phyloP scores from a whole-genome alignment of 1,140 invertebrate species.

The Drosophila lacteicornis region DNA sequence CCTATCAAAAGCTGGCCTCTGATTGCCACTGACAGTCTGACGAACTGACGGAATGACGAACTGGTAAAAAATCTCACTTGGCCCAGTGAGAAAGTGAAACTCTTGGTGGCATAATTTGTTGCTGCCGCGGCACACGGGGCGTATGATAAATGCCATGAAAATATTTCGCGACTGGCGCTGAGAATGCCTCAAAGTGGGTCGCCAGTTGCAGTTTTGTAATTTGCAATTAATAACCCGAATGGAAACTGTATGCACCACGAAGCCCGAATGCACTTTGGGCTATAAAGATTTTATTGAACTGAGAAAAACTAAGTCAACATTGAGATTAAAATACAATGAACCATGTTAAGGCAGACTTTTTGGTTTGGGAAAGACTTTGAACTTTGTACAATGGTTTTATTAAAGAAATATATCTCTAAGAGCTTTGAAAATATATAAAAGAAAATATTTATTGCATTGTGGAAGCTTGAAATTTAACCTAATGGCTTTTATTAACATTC shows the following conservation, averaged over 20 bases:
- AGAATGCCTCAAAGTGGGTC: slow-evolving; percentile 62
- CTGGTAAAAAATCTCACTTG: slow-evolving; percentile 24
- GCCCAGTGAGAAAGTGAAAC: slow-evolving; percentile 77
- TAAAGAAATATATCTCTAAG: not conserved
- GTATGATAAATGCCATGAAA: slow-evolving; percentile 75
- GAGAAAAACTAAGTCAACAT: slow-evolving; percentile 6
- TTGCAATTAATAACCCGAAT: slow-evolving; percentile 70
- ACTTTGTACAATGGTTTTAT: no score
- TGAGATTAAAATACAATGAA: not conserved
- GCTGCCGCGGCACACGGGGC: slow-evolving; percentile 43
- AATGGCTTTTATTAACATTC: not conserved
- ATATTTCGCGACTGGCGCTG: slow-evolving; percentile 44
- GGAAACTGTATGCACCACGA: slow-evolving; percentile 26
- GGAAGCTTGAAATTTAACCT: not conserved
- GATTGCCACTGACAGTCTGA: slow-evolving; percentile 36
- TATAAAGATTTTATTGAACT: slow-evolving; percentile 18
- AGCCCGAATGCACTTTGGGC: slow-evolving; percentile 17
- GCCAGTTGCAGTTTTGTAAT: slow-evolving; percentile 69
- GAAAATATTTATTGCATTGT: no score
- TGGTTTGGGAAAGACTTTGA: not conserved
- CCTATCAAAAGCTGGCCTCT: slow-evolving; percentile 51
- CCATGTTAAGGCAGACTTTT: not conserved
- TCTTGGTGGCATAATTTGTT: slow-evolving; percentile 67
- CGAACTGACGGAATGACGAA: slow-evolving; percentile 21
- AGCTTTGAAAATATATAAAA: not conserved